phyloP scores from a whole-genome alignment of 1,140 invertebrate species.

The Thrips palmi region DNA sequence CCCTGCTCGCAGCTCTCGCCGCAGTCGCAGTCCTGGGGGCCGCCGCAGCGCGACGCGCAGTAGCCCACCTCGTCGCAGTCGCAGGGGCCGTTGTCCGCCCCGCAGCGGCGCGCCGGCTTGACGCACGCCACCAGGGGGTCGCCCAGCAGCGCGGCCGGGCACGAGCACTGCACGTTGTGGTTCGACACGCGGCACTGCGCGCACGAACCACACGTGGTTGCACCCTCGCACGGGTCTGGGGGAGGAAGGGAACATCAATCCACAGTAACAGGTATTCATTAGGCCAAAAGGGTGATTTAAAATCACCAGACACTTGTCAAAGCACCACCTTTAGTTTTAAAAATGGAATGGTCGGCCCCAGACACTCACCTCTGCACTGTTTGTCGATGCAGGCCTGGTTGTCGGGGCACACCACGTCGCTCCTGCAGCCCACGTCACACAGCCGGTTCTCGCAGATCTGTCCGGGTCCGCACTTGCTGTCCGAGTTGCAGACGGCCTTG shows the following conservation, averaged over 20 bases:
- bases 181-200: constrained; percentile 64
- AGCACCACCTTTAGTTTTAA: too few species aligned
- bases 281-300: too few species aligned
- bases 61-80: constrained; percentile 57
- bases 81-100: constrained; percentile 34
- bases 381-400: constrained; percentile 63
- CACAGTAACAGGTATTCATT: too few species aligned
- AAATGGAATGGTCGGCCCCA: too few species aligned
- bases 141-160: constrained; percentile 57
- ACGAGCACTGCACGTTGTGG: constrained; percentile 67
- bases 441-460: constrained; percentile 74
- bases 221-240: constrained; percentile 56
- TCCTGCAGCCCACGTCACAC: constrained; percentile 67
- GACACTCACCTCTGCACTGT: constrained; percentile 51
- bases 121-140: constrained; percentile 58
- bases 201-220: constrained; percentile 54
- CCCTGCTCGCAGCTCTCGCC: constrained; percentile 45
- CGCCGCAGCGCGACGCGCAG: constrained; percentile 46
- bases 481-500: constrained; percentile 65
- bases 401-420: constrained; percentile 53
- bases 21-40: constrained; percentile 50
- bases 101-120: constrained; percentile 40
- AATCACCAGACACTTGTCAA: too few species aligned
- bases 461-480: constrained; percentile 51
- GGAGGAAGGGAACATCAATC: constrained; percentile 8